phyloP scores from a whole-genome alignment of 1,140 invertebrate species.

The Oncopeltus fasciatus region DNA sequence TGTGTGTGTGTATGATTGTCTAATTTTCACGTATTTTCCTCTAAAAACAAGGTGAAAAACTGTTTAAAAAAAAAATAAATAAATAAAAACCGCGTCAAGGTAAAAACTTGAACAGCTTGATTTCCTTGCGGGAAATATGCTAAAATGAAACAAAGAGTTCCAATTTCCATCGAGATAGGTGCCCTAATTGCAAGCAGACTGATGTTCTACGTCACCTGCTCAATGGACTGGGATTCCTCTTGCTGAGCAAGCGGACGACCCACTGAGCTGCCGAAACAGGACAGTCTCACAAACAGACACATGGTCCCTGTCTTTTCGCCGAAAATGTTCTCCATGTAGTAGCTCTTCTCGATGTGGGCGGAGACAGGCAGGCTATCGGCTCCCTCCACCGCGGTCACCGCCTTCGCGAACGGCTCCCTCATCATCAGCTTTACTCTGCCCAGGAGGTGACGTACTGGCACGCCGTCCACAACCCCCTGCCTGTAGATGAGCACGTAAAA shows the following conservation, averaged over 20 bases:
- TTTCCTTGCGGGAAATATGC: no score
- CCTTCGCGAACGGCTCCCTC: neutral
- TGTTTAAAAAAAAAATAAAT: no score
- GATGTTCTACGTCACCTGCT: no score
- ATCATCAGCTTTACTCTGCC: neutral
- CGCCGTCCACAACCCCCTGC: neutral
- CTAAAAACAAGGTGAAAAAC: no score
- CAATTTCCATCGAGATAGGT: no score
- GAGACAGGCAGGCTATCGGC: neutral
- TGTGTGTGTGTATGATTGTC: no score
- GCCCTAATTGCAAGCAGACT: no score
- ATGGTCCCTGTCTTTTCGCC: slow-evolving; percentile 1
- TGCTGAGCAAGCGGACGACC: neutral
- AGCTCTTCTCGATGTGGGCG: neutral
- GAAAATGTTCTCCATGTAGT: slow-evolving; percentile 5
- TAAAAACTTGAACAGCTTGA: no score
- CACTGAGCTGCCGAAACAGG: slow-evolving; percentile 10
- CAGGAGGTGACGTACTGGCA: neutral
- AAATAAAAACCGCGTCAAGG: no score
- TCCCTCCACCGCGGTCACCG: neutral
- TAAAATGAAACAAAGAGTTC: no score
- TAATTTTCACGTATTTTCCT: no score
- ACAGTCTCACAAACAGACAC: slow-evolving; percentile 6
- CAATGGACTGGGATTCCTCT: neutral
- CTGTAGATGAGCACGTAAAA: slow-evolving; percentile 2